Base-by-base conservation (phyloP, 1,140 invertebrate genomes). In the Drosophila orosa region DNA sequence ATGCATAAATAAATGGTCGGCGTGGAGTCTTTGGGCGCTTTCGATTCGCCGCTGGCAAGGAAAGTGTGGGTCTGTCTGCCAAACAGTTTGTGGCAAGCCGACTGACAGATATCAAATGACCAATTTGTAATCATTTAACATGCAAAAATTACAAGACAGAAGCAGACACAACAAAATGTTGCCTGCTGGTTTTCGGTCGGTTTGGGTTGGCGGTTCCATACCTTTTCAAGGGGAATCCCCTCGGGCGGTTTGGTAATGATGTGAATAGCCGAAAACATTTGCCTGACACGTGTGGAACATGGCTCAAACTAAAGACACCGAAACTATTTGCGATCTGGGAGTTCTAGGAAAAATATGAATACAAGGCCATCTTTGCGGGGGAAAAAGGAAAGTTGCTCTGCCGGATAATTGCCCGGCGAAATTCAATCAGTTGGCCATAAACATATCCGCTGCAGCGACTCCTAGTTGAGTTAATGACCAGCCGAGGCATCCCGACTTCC, bases 121-220 rank as follows among this genome's bases (percentile, higher is more conserved):
- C 78, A 80, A 84, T 85, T 85, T 85, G 80, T 80, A 85, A 85
- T 69, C 81, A 86, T 86, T 82, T 82, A 72, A 76, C 71, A 78
- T 76, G 22, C 66, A 76, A 57, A 55, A 62, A 73, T 66, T 79
- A 74, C 55, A 67, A 40, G 50, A 27, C 25, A 52, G 69, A 52
- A 73, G 40, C 24, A 31, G 47, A 47, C 25, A 69, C 39, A 71
- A 58, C 48, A 71, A 71, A 48, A 71, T 48, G 19, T 56, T 24
- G 40, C 44, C 48, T 25, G 67, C 65, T 71, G 56, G 27, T 67
- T 69, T 67, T 31, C 17, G 13, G 17, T 22, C 5, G 25, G 17
- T 10, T 17, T 37, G 19, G 62, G 10, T 27, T 25, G 24, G n/a
- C 3, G n/a, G 19, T 19, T 48, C 27, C 56, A 56, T 44, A 69